A percentile compares a stretch with the other conserved stretches of the same genome.
phyloP scores from a whole-genome alignment of 1,140 invertebrate genomes.

The Drosophila sp. region DNA sequence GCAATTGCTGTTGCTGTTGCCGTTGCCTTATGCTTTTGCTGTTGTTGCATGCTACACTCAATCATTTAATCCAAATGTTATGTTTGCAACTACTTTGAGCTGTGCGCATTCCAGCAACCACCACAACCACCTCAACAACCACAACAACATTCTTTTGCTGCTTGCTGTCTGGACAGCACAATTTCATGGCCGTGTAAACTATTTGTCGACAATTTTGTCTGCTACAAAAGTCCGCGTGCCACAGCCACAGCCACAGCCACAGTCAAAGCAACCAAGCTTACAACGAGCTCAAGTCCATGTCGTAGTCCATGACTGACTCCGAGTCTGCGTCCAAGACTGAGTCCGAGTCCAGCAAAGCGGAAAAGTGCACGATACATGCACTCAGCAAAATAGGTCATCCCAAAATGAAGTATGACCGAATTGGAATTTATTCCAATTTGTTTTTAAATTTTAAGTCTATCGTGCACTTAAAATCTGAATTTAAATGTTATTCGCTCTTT shows the following conservation, averaged over 20 bases:
- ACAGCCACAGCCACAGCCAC: constrained; percentile 42
- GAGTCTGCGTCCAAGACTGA: neutral
- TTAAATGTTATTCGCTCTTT: too few relatives aligned
- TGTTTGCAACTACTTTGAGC: constrained; percentile 61
- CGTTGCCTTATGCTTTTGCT: constrained; percentile 4
- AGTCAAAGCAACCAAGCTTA: neutral
- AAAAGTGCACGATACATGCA: constrained; percentile 72
- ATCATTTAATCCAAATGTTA: constrained; percentile 64
- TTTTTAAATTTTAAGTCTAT: too few relatives aligned
- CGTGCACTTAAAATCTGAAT: too few relatives aligned
- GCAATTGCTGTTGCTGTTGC: constrained; percentile 22
- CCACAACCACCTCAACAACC: constrained; percentile 37
- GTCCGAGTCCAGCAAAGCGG: constrained; percentile 58
- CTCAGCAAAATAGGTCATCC: too few relatives aligned
- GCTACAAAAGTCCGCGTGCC: constrained; percentile 77
- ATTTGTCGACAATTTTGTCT: constrained; percentile 84
- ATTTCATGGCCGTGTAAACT: constrained; percentile 84
- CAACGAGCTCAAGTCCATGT: constrained; percentile 16
- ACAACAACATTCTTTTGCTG: constrained; percentile 65
- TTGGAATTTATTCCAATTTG: too few relatives aligned
- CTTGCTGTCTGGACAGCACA: constrained; percentile 52
- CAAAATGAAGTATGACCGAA: too few relatives aligned
- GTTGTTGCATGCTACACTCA: constrained; percentile 65
- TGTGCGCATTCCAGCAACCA: constrained; percentile 53
- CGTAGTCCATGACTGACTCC: constrained; percentile 2